Evolutionary conservation across 2,113 vertebrate genomes (phyloP).

Genomic region (Crotalus tigris): DNA sequence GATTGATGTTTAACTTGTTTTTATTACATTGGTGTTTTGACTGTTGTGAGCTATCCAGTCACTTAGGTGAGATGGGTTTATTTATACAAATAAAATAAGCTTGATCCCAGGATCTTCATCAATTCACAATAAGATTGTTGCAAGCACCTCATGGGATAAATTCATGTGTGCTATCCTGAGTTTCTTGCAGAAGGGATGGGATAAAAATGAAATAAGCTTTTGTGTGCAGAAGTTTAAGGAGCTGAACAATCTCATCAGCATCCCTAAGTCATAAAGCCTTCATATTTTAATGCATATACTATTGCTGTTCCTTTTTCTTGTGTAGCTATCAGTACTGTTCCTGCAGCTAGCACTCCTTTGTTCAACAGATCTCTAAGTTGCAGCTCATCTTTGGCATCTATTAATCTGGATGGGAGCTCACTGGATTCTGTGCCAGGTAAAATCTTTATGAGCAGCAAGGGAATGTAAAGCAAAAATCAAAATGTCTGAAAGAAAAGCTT

Average conservation of each 20-base stretch:
- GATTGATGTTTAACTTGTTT: too few relatives aligned
- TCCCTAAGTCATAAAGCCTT: neutral
- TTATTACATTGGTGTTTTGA: neutral
- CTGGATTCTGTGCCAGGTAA: constrained; percentile 85
- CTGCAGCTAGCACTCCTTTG: constrained; percentile 79
- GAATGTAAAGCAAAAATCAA: neutral
- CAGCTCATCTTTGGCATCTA: constrained; percentile 68
- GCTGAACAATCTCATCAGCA: too few relatives aligned
- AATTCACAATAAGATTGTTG: neutral
- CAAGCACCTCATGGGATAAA: too few relatives aligned
- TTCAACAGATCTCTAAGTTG: constrained; percentile 83
- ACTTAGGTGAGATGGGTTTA: neutral
- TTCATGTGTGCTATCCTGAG: neutral
- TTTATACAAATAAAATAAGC: neutral
- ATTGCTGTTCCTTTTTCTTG: neutral
- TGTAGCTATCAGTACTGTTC: constrained; percentile 78
- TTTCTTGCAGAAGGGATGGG: neutral
- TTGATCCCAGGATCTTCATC: too few relatives aligned
- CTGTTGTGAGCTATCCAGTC: neutral
- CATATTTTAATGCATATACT: neutral
- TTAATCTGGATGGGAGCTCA: constrained; percentile 73
- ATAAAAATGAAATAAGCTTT: neutral
- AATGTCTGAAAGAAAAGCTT: neutral
- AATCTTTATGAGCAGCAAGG: neutral
- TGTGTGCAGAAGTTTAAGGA: neutral